Evolutionary conservation across 2,113 vertebrate species (phyloP), one percentile per base, ranked within the genome.

Genomic region (Xenopus borealis): DNA sequence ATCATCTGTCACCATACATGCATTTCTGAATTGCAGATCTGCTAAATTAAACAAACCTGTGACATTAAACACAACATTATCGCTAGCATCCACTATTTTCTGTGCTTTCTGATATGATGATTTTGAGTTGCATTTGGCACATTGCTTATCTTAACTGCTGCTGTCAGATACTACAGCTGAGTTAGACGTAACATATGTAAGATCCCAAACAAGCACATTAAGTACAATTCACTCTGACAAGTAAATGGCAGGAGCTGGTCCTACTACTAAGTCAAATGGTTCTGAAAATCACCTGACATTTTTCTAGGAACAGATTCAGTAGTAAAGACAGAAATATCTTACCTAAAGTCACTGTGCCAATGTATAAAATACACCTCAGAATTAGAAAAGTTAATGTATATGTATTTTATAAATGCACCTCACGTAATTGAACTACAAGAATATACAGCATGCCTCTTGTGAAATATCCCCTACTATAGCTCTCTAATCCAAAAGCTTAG

Each of bases 171-270:
- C 68, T 57, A 18, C 27, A 62, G n/a, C 53, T 27, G 65, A 68
- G 44, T 47, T 57, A 17, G 33, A 62, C 23, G 13, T 59, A 75
- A 75, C 65, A 75, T 47, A 69, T 75, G 65, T 68, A 62, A 75
- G 30, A 62, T 30, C 64, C 66, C 72, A 75, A 66, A 55, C 58
- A 57, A 30, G 66, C 58, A 75, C 58, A 69, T 75, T 69, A 75
- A 62, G 62, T 62, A 67, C 61, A 52, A 73, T 75, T 58, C 64
- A n/a, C 52, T 67, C 40, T 75, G 72, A 75, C 72, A 75, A 62
- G 65, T 75, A 75, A 75, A 75, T 75, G 72, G 55, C 57, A 68
- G 16, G 53, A 59, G 63, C 30, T 27, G 18, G 44, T 67, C 18
- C 52, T 45, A 23, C 52, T 30, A 66, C 14, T 3, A 13, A 55